Percentiles rank a stretch among this genome's conserved stretches.
Evolutionary conservation across 2,888 invertebrate species (phyloP).

Genomic region (Eledone cirrhosa): DNA sequence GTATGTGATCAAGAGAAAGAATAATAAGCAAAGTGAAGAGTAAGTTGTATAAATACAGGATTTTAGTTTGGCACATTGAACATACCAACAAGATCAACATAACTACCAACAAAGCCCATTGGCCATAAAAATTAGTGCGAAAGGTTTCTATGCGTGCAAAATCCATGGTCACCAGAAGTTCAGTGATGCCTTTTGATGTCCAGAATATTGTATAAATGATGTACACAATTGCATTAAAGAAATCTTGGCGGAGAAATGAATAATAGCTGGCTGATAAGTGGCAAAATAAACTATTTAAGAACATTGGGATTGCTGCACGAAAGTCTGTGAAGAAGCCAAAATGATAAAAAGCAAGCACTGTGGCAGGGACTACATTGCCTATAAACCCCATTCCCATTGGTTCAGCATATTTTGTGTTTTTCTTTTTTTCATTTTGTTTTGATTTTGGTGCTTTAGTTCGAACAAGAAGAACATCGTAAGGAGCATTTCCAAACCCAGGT

Average conservation of each 20-base stretch:
- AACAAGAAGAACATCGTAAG: slow-evolving; percentile 45
- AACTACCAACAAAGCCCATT: slow-evolving; percentile 42
- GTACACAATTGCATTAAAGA: slow-evolving; percentile 46
- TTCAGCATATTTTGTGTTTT: slow-evolving; percentile 50
- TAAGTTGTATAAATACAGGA: slow-evolving; percentile 47
- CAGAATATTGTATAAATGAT: slow-evolving; percentile 45
- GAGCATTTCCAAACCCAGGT: slow-evolving; percentile 51
- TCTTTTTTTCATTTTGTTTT: slow-evolving; percentile 45
- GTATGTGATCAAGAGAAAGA: slow-evolving; percentile 47
- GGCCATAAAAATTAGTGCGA: slow-evolving; percentile 42
- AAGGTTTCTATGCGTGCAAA: slow-evolving; percentile 33
- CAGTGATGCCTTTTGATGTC: slow-evolving; percentile 39
- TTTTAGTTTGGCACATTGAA: slow-evolving; percentile 35
- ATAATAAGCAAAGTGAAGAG: slow-evolving; percentile 40
- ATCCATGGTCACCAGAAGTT: slow-evolving; percentile 37
- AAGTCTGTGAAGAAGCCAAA: slow-evolving; percentile 47
- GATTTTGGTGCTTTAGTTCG: slow-evolving; percentile 38
- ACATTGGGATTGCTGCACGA: slow-evolving; percentile 42
- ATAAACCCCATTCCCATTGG: slow-evolving; percentile 52
- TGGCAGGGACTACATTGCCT: slow-evolving; percentile 48
- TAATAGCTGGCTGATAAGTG: slow-evolving; percentile 46
- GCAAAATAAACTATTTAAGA: slow-evolving; percentile 41
- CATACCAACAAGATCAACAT: slow-evolving; percentile 37
- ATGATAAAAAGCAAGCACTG: slow-evolving; percentile 45
- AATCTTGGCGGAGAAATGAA: slow-evolving; percentile 47